Percentiles rank a stretch among this genome's conserved stretches.
phyloP scores from a whole-genome alignment of 1,140 invertebrate genomes.

The Eueides isabella region DNA sequence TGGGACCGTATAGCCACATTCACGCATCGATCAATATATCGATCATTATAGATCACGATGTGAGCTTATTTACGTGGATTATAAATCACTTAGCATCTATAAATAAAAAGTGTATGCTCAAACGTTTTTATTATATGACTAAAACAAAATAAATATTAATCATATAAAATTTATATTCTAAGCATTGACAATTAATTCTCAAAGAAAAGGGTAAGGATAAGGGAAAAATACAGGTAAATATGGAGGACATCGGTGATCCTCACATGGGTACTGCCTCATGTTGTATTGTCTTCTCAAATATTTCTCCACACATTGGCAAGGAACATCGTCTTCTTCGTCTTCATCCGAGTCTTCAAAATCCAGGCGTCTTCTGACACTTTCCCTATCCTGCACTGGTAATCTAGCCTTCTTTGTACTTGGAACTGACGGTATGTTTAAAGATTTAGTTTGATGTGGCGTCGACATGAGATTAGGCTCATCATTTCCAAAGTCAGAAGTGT shows the following conservation, averaged over 20 bases:
- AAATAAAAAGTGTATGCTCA: no score
- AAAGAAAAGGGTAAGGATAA: neutral
- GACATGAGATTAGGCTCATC: neutral
- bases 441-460: neutral
- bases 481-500: neutral
- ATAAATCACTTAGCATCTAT: no score
- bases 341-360: constrained; percentile 23
- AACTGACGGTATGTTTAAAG: no score
- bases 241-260: neutral
- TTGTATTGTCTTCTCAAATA: constrained; percentile 20
- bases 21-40: no score
- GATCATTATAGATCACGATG: no score
- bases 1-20: no score
- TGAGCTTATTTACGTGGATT: no score
- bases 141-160: neutral
- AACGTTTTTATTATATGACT: neutral
- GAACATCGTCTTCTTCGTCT: constrained; percentile 33
- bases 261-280: neutral
- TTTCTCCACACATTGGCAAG: constrained; percentile 41
- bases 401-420: constrained; percentile 18
- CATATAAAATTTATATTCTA: neutral
- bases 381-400: constrained; percentile 6
- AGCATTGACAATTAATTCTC: neutral
- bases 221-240: neutral
- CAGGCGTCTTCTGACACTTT: constrained; percentile 20